Conservation (phyloP, 2,888 invertebrate genomes). For the Molorchus minor region DNA sequence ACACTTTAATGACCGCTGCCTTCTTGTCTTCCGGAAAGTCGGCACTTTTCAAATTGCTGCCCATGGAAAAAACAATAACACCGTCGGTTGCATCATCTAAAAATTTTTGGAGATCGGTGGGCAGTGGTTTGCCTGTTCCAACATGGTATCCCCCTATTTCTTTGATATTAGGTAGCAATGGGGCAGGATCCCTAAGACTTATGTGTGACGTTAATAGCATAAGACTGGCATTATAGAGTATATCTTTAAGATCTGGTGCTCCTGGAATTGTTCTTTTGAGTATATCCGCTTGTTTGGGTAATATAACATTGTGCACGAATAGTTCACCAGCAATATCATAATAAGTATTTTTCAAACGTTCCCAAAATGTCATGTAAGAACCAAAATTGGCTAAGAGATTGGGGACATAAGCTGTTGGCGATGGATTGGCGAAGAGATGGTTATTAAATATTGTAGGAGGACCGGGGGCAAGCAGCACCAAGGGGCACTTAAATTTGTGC, state of each 20-base stretch:
- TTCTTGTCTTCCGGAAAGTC: constrained; percentile 66
- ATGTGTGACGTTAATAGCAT: constrained; percentile 61
- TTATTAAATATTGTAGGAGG: constrained; percentile 45
- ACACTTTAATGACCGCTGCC: constrained; percentile 66
- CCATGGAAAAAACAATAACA: constrained; percentile 69
- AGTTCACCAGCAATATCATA: constrained; percentile 25
- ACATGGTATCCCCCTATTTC: constrained; percentile 69
- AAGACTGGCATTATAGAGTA: constrained; percentile 51
- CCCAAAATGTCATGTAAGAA: constrained; percentile 64
- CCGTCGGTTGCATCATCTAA: constrained; percentile 66
- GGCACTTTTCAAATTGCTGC: constrained; percentile 67
- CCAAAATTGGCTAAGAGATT: constrained; percentile 59
- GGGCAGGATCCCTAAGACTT: constrained; percentile 64
- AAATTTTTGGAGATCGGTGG: constrained; percentile 63
- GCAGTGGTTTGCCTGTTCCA: constrained; percentile 48
- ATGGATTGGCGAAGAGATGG: constrained; percentile 62
- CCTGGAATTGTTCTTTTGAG: constrained; percentile 48
- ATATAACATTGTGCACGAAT: constrained; percentile 17
- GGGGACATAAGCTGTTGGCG: constrained; percentile 64
- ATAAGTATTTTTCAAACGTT: constrained; percentile 66
- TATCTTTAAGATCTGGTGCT: constrained; percentile 43
- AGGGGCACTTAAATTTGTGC: constrained; percentile 34
- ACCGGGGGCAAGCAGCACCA: constrained; percentile 25
- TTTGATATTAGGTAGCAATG: constrained; percentile 67
- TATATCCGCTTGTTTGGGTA: constrained; percentile 41